phyloP scores from a whole-genome alignment of 2,113 vertebrate species.

The Eira barbara region DNA sequence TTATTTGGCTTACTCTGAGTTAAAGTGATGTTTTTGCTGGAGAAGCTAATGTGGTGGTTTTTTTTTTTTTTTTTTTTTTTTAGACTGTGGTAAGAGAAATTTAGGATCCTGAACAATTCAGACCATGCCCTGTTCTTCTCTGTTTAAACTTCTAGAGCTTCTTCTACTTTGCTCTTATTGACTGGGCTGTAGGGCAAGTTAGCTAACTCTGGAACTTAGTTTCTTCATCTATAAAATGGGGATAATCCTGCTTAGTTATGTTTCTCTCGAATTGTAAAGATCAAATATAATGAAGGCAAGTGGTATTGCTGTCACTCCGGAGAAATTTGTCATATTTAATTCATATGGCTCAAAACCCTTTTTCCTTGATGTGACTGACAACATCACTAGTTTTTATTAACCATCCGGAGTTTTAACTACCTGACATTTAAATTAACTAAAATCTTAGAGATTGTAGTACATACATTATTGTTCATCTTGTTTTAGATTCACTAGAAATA shows the following conservation, averaged over 20 bases:
- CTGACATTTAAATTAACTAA: background rate
- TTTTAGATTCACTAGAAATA: background rate
- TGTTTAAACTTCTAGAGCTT: background rate
- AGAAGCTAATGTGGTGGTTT: background rate
- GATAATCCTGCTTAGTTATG: background rate
- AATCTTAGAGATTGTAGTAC: conserved; percentile 22
- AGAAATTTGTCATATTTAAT: conserved; percentile 12
- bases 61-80: background rate
- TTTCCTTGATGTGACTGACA: conserved; percentile 41
- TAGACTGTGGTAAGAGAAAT: background rate
- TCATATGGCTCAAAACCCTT: background rate
- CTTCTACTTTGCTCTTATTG: background rate
- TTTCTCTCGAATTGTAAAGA: background rate
- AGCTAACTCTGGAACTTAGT: background rate
- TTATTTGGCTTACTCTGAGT: background rate
- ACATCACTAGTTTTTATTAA: conserved; percentile 17
- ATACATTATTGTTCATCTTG: background rate
- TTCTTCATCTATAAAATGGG: background rate
- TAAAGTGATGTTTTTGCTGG: background rate
- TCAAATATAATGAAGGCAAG: background rate
- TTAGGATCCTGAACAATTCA: background rate
- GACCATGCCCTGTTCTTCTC: background rate
- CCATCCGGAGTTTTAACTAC: conserved; percentile 28
- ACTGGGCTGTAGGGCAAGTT: background rate
- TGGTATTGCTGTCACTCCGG: background rate